A percentile compares a stretch with the other conserved stretches of the same genome.
Evolutionary conservation across 2,888 invertebrate species (phyloP).

Genomic region (Philonicus albiceps): DNA sequence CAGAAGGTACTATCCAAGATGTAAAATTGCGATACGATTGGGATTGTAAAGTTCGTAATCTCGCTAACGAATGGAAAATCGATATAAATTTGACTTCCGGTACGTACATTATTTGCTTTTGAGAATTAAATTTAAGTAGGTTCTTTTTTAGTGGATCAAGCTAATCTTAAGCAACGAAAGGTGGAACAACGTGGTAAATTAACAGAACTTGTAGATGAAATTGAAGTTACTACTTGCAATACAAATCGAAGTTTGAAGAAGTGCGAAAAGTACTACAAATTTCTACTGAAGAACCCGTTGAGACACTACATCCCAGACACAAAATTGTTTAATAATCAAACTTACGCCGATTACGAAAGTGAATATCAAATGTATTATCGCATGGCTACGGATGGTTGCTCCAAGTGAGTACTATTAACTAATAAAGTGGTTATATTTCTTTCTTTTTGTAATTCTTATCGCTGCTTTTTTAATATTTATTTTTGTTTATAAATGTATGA

Average conservation of each 20-base stretch:
- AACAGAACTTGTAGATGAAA: constrained; percentile 57
- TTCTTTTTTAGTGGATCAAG: constrained; percentile 55
- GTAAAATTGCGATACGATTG: constrained; percentile 58
- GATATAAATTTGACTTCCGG: constrained; percentile 58
- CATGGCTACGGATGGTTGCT: constrained; percentile 52
- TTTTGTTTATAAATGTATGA: not conserved
- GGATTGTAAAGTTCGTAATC: constrained; percentile 58
- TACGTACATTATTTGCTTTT: constrained; percentile 48
- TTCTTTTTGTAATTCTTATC: not conserved
- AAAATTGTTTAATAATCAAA: constrained; percentile 56
- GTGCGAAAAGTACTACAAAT: constrained; percentile 55
- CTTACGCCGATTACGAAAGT: constrained; percentile 58
- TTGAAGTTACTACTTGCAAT: constrained; percentile 54
- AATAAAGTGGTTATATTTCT: no score
- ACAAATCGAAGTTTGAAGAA: constrained; percentile 54
- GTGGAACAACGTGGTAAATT: constrained; percentile 58
- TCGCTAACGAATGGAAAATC: constrained; percentile 57
- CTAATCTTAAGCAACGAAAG: constrained; percentile 53
- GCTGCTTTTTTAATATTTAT: not conserved
- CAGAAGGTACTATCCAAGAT: constrained; percentile 59
- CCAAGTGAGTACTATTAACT: not conserved
- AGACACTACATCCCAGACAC: constrained; percentile 57
- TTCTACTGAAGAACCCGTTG: constrained; percentile 58
- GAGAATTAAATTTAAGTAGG: not conserved
- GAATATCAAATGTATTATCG: constrained; percentile 64